Percentiles rank a stretch among this genome's conserved stretches.
Evolutionary conservation across 53 echinoderm and acorn worm species (phyloP).

Genomic region (Echinarachnius parma): DNA sequence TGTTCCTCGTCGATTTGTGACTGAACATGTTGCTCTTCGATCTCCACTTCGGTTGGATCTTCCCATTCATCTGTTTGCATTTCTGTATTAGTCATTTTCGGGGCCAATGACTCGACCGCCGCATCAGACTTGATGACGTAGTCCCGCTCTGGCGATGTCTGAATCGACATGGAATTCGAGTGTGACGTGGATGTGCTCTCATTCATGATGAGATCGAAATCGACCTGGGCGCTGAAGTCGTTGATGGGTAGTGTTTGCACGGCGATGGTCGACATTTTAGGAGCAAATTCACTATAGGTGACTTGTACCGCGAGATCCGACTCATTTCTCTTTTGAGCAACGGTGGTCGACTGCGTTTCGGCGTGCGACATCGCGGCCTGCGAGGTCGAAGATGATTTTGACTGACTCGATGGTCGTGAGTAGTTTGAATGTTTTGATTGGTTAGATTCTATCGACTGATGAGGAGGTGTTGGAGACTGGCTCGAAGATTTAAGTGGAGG

Average conservation of each 20-base stretch:
- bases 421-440: too few relatives aligned
- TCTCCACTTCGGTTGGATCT: not conserved
- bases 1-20: not conserved
- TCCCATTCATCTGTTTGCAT: conserved; percentile 15
- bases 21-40: not conserved
- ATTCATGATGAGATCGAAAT: conserved; percentile 26
- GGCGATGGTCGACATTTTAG: conserved; percentile 1
- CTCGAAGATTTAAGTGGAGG: too few relatives aligned
- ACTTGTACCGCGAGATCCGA: conserved; percentile 20
- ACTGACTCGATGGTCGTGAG: too few relatives aligned
- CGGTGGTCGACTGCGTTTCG: not conserved
- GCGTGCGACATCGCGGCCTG: not conserved
- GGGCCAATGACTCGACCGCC: not conserved
- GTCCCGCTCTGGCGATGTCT: conserved; percentile 4
- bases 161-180: conserved; percentile 13
- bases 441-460: too few relatives aligned
- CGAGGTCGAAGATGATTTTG: too few relatives aligned
- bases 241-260: conserved; percentile 28
- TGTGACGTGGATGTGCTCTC: conserved; percentile 7
- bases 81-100: not conserved
- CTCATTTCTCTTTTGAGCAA: not conserved
- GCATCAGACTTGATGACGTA: not conserved
- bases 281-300: conserved; percentile 28
- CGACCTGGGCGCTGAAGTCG: conserved; percentile 43
- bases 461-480: too few relatives aligned